Evolutionary conservation across 2,888 invertebrate genomes (phyloP).

Genomic region (Gastracanthus pulcherrimus): DNA sequence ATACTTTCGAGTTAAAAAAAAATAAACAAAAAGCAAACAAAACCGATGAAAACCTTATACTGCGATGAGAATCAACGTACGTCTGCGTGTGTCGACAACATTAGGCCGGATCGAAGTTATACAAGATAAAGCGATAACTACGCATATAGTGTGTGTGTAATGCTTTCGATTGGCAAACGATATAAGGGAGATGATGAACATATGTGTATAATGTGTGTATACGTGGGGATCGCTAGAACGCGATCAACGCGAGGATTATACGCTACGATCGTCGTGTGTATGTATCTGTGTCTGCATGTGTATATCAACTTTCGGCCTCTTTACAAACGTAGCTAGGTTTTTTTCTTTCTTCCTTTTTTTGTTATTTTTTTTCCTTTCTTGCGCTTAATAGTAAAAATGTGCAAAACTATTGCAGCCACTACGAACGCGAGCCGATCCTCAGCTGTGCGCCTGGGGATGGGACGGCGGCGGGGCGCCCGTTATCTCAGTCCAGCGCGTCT

Average conservation of each 20-base stretch:
- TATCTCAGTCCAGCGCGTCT: constrained; percentile 90
- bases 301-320: constrained; percentile 18
- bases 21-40: constrained; percentile 30
- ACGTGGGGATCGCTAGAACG: constrained; percentile 74
- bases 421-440: constrained; percentile 76
- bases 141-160: background rate
- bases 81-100: constrained; percentile 8
- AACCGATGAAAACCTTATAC: constrained; percentile 12
- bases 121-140: constrained; percentile 8
- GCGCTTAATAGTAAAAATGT: constrained; percentile 75
- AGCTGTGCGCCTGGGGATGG: constrained; percentile 71
- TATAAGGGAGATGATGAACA: no score
- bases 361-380: no score
- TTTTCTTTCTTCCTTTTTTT: no score
- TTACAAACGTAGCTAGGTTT: constrained; percentile 28
- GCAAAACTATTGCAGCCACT: constrained; percentile 76
- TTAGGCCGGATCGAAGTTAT: constrained; percentile 52
- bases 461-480: constrained; percentile 76
- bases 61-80: background rate
- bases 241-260: constrained; percentile 64
- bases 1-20: constrained; percentile 35
- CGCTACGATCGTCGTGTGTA: constrained; percentile 31
- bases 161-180: constrained; percentile 38
- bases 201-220: constrained; percentile 44
- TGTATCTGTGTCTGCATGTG: no score